Percentiles rank a stretch among this genome's conserved stretches.
phyloP scores from a whole-genome alignment of 2,888 invertebrate species.

The Allolobophora icterica region DNA sequence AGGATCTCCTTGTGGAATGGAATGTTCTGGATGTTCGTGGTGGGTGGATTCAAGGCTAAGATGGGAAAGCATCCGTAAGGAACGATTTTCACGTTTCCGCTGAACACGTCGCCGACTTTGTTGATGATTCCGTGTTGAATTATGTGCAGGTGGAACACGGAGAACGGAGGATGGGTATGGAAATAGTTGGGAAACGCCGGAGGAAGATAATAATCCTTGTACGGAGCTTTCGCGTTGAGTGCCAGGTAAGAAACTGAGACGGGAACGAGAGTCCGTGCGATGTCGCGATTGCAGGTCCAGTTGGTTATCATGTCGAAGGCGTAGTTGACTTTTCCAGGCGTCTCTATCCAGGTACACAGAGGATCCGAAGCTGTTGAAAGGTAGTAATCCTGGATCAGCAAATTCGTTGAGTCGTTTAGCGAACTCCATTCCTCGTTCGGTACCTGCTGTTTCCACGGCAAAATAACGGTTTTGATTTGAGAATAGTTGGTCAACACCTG shows the following conservation, averaged over 20 bases:
- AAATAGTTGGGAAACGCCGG: not conserved
- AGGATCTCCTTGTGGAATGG: slow-evolving; percentile 47
- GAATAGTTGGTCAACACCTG: not conserved
- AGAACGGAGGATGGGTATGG: not conserved
- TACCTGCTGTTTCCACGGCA: not conserved
- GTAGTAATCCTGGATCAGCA: slow-evolving; percentile 21
- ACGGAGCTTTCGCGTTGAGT: not conserved
- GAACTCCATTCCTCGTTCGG: slow-evolving; percentile 19
- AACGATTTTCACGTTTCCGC: slow-evolving; percentile 6
- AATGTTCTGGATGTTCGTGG: not conserved
- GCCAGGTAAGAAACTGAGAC: not conserved
- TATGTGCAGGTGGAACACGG: not conserved
- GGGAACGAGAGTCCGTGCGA: not conserved
- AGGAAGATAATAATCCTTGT: not conserved
- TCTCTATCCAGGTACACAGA: slow-evolving; percentile 25
- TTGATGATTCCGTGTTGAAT: not conserved
- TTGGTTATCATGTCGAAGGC: not conserved
- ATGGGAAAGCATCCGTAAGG: slow-evolving; percentile 3
- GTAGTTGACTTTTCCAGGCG: slow-evolving; percentile 1
- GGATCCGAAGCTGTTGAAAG: not conserved
- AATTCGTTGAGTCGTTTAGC: not conserved
- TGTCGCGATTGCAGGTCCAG: slow-evolving; percentile 18
- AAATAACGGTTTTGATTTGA: not conserved
- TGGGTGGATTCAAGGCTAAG: not conserved
- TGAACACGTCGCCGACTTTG: slow-evolving; percentile 4